Base-by-base conservation (phyloP, 2,888 invertebrate species). In the Euzetes globulus region DNA sequence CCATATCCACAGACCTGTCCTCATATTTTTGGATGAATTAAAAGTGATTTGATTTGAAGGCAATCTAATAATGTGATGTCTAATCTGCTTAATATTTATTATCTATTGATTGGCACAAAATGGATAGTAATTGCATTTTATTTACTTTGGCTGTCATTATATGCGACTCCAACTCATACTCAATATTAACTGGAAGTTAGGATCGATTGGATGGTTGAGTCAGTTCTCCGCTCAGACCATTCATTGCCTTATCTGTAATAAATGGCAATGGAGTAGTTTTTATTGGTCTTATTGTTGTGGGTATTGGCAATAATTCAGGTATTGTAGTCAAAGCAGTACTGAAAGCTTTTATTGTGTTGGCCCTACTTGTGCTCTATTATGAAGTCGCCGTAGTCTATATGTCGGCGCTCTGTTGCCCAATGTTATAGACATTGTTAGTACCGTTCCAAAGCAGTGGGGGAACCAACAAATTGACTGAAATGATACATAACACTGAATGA, bases 341-440 rank as follows among this genome's bases (percentile, higher is more conserved):
- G 7, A 27, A 19, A 27, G n/a, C 52, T 52, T 25, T 60, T 5
- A 60, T 22, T 22, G 58, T 60, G 25, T 60, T 60, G 17, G 70
- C 63, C 27, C 47, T 4, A 33, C n/a, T 19, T 74, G 15, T 74
- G 27, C 74, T 75, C 70, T 74, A 75, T 73, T 47, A 41, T 74
- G 33, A 7, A n/a, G n/a, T n/a, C n/a, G 33, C 47, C 29, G 75
- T 27, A 41, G 41, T 9, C 41, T 41, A 41, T 13, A 41, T 41
- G 41, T 41, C 41, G 41, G 41, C 13, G 41, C 73, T 45, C 75
- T 45, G 27, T 27, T 52, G 19, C 52, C 9, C 19, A 52, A 11
- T 13, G 52, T 52, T 52, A 65, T n/a, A n/a, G n/a, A n/a, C n/a
- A n/a, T n/a, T n/a, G n/a, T n/a, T n/a, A n/a, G n/a, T n/a, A n/a